phyloP scores from a whole-genome alignment of 1,140 invertebrate genomes.

The Caerostris darwini region DNA sequence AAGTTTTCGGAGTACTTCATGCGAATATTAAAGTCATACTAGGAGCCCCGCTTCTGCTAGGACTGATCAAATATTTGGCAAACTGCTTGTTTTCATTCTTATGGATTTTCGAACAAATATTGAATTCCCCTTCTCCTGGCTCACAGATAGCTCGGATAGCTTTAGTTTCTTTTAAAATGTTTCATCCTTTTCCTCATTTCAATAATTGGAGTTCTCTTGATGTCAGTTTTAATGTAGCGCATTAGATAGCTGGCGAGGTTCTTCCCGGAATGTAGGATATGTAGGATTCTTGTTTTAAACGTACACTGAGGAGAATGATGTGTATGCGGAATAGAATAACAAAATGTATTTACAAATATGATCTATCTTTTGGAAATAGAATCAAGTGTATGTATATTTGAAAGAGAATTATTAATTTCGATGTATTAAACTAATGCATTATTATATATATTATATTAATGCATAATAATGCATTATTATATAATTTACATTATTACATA shows the following conservation, averaged over 20 bases:
- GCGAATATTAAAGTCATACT: conserved; percentile 60
- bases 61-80: conserved; percentile 67
- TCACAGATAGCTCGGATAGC: background rate
- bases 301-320: too few species aligned
- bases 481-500: too few species aligned
- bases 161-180: background rate
- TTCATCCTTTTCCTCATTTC: background rate
- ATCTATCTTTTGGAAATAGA: too few species aligned
- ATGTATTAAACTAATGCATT: too few species aligned
- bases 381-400: too few species aligned
- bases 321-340: too few species aligned
- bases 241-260: background rate
- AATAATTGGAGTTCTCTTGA: conserved; percentile 43
- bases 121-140: conserved; percentile 42
- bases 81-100: conserved; percentile 72
- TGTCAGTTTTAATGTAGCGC: conserved; percentile 52
- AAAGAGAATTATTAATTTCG: too few species aligned
- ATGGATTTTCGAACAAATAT: conserved; percentile 74
- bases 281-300: too few species aligned
- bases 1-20: conserved; percentile 45
- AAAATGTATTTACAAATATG: too few species aligned
- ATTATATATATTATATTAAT: too few species aligned
- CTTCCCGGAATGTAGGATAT: background rate
- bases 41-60: background rate
- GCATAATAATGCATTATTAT: too few species aligned